Percentiles rank a stretch among this genome's conserved stretches.
phyloP scores from a whole-genome alignment of 2,797 vertebrate genomes.

The Buceros bicornis region DNA sequence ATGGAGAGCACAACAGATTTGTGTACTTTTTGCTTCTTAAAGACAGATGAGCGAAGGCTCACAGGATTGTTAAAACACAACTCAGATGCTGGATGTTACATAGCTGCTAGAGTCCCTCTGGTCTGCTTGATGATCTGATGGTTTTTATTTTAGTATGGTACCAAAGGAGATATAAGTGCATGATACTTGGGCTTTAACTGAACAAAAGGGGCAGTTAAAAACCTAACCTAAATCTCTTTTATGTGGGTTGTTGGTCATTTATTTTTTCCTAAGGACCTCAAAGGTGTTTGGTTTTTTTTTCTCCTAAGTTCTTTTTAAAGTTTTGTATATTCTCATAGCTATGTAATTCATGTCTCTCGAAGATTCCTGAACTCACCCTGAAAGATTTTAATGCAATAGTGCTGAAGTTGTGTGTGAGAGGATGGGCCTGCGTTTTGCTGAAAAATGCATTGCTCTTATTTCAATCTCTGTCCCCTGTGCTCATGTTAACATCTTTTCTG shows the following conservation, averaged over 20 bases:
- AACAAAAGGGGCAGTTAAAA: background rate
- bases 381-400: background rate
- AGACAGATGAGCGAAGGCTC: background rate
- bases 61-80: background rate
- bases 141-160: background rate
- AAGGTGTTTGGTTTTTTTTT: background rate
- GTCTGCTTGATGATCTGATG: background rate
- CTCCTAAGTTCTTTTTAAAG: background rate
- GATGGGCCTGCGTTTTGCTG: background rate
- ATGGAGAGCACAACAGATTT: background rate
- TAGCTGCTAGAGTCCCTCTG: background rate
- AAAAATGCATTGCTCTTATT: background rate
- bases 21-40: background rate
- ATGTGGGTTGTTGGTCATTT: background rate
- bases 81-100: background rate
- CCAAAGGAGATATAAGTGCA: background rate
- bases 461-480: background rate
- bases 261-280: background rate
- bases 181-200: background rate
- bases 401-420: background rate
- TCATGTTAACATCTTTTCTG: background rate
- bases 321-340: background rate
- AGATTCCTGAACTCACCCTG: background rate
- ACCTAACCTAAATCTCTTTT: background rate
- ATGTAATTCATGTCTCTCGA: background rate